These are phyloP conservation scores for Rhynchopsitta pachyrhyncha DNA, from an alignment of 2,113 vertebrate species.

Conservation along the genomic window DNA sequence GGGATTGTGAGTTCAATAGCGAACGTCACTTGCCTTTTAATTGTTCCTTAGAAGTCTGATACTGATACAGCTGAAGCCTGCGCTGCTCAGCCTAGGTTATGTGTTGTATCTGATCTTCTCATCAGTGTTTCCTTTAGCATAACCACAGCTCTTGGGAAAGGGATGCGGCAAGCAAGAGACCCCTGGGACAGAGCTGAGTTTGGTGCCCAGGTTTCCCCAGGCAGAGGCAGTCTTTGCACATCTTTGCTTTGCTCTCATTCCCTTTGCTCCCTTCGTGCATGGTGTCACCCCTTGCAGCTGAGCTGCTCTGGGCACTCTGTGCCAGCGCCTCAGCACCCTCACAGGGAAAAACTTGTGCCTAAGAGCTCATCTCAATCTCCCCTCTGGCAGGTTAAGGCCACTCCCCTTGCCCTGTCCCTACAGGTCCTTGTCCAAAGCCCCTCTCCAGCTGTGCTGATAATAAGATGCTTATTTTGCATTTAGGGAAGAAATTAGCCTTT, in stretches of 20 bases:
- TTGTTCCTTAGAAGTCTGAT: background rate
- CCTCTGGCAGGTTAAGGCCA: background rate
- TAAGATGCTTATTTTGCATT: background rate
- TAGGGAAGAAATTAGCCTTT: background rate
- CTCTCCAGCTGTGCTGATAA: background rate
- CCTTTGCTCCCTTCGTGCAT: fast-evolving
- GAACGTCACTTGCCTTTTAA: background rate
- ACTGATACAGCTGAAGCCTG: background rate
- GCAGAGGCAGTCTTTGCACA: background rate
- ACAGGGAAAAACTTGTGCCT: background rate
- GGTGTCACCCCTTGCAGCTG: background rate
- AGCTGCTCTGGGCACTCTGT: background rate
- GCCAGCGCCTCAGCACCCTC: background rate
- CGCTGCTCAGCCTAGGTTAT: fast-evolving
- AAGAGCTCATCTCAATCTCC: background rate
- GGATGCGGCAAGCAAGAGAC: background rate
- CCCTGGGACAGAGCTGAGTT: background rate
- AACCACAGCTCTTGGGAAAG: fast-evolving
- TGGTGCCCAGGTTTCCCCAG: background rate
- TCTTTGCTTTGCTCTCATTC: background rate
- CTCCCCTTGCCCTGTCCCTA: background rate
- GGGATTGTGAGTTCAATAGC: background rate
- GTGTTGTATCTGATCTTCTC: background rate
- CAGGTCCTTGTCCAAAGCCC: background rate
- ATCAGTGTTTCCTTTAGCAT: background rate